Conservation (phyloP, 2,113 vertebrate species). For the Pholis gunnellus region DNA sequence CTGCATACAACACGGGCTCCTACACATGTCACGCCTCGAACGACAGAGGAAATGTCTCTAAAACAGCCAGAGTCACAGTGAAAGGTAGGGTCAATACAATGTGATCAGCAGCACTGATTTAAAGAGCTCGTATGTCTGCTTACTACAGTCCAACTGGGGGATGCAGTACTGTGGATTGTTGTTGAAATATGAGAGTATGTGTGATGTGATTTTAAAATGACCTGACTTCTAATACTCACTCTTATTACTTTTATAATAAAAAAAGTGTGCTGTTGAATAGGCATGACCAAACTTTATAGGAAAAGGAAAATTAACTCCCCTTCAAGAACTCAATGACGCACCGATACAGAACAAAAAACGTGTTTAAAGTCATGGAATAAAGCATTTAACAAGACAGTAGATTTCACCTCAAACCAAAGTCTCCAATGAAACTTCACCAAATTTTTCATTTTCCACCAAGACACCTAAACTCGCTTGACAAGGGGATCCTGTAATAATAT, state of each 20-base stretch:
- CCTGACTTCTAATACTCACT: background rate
- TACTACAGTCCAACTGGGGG: background rate
- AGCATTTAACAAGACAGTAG: too few relatives aligned
- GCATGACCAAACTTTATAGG: too few relatives aligned
- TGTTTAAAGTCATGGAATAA: too few relatives aligned
- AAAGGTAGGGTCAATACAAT: constrained; percentile 55
- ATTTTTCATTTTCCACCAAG: too few relatives aligned
- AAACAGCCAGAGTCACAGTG: constrained; percentile 60
- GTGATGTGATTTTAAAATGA: background rate
- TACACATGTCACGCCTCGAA: constrained; percentile 68
- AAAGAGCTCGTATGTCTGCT: background rate
- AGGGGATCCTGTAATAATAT: background rate
- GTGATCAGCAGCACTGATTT: background rate
- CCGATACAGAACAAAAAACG: too few relatives aligned
- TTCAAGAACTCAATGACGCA: too few relatives aligned
- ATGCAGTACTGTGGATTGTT: background rate
- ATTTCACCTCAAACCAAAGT: too few relatives aligned
- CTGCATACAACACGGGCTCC: constrained; percentile 57
- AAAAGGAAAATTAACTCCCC: too few relatives aligned
- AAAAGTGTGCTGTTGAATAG: background rate
- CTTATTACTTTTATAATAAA: background rate
- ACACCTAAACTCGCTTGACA: too few relatives aligned
- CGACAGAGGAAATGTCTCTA: constrained; percentile 20
- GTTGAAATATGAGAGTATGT: background rate
- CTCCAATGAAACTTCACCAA: too few relatives aligned